Base-by-base conservation (phyloP, 2,797 vertebrate genomes). In the Tiaroga cobitis region DNA sequence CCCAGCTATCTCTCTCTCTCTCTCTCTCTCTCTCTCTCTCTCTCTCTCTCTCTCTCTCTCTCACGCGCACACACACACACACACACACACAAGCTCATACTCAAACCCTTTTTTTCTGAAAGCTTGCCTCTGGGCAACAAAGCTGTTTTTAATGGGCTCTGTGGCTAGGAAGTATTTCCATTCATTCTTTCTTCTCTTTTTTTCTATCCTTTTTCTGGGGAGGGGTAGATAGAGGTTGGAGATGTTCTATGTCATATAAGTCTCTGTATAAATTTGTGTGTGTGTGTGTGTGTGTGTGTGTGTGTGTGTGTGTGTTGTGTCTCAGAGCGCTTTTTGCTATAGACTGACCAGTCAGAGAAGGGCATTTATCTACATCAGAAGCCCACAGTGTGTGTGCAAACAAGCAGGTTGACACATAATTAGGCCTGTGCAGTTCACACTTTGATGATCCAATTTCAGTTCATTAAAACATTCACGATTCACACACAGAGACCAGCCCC, bases 101-200 rank as follows among this genome's bases (percentile, higher is more conserved):
- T 61, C 24, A 79, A n/a, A 37, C 68, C 49, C n/a, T n/a, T 39
- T 39, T 75, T 81, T 73, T 81, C 78, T 69, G 65, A 82, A 87
- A 75, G 72, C 69, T 59, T 81, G 73, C 88, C 81, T 84, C 65
- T 86, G 63, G 78, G 78, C 86, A 87, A 49, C 18, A 69, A 67
- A 51, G 73, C 73, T 87, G 86, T 65, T 89, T 83, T 85, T 89
- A 90, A 84, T 79, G 87, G 85, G 72, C 77, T 88, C 77, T 79
- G 68, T 80, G 65, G 75, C 70, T 77, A 69, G 59, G 70, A 51
- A 85, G 65, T 75, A 63, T 87, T 84, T 85, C 82, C 54, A 63
- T 61, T 72, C 37, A 41, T 65, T 63, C 61, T 82, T 81, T 51
- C 15, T 84, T 68, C 21, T 56, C 39, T 37, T 56, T 83, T 63